Base-by-base conservation (phyloP, 2,888 invertebrate species). In the Octonoba sinensis region DNA sequence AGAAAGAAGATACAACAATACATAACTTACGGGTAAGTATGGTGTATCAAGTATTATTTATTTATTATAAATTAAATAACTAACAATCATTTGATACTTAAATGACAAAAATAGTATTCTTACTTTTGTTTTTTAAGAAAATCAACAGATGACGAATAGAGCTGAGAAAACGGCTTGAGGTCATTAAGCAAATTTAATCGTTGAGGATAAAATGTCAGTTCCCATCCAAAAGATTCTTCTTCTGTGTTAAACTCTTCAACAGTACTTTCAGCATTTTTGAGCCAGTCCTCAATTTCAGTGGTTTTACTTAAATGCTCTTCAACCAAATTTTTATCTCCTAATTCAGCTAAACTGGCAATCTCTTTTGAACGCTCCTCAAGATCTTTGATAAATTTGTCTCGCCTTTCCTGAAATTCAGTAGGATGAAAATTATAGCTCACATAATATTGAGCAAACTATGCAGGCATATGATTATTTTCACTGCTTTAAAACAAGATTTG, bases 241-340 rank as follows among this genome's bases (percentile, higher is more conserved):
- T 98, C 97, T 87, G 93, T 93, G 88, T 98, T 98, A 86, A 98
- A 96, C 82, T 92, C 92, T 86, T 96, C 95, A 84, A 97, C 95
- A 82, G 91, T 92, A 62, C 92, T 91, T 89, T 95, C 92, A 3
- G 96, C 97, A 3, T 90, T 88, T 62, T 92, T 89, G 82, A 96
- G 90, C 87, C 93, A 91, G 87, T 88, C 87, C 87, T 96, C 95
- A 49, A 98, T 89, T 62, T 92, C 91, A n/a, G 91, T 91, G 0
- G 96, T 94, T 85, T 95, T 93, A 67, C 92, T 92, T 67, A 94
- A 92, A 87, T 98, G 97, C 87, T 93, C 93, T 15, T 93, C 91
- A 74, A 98, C 90, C 79, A 95, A 93, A 3, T 93, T 92, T 71
- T 96, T 91, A 75, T 96, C 95, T 0, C 96, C 96, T 91, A 69